Conservation (phyloP, 2,113 vertebrate species). For the Syngnathoides biaculeatus region DNA sequence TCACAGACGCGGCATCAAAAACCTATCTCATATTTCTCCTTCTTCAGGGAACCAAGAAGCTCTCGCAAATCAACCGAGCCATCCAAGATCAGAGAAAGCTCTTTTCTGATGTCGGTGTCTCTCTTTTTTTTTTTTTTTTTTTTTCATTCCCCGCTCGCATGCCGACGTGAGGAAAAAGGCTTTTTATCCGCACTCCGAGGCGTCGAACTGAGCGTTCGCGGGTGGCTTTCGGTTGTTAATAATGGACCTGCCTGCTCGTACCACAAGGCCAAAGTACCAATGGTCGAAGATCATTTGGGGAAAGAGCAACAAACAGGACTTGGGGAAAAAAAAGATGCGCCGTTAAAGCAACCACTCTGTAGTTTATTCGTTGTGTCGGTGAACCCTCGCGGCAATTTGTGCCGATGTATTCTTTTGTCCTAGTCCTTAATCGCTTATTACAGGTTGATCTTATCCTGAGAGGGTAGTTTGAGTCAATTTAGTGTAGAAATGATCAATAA, state of each 20-base stretch:
- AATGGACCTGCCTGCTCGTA: neutral
- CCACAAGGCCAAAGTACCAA: too few relatives aligned
- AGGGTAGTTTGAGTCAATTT: slow-evolving; percentile 18
- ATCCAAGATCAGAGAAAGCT: slow-evolving; percentile 40
- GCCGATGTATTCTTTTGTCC: slow-evolving; percentile 50
- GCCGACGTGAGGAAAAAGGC: slow-evolving; percentile 26
- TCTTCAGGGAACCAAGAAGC: slow-evolving; percentile 28
- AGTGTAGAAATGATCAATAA: slow-evolving; percentile 41
- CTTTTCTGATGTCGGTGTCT: slow-evolving; percentile 19
- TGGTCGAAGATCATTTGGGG: slow-evolving; percentile 28
- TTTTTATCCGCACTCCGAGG: slow-evolving; percentile 44
- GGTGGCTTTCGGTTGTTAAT: neutral
- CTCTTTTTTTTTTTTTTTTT: slow-evolving; percentile 4
- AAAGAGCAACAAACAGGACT: slow-evolving; percentile 33
- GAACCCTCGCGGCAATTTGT: slow-evolving; percentile 51
- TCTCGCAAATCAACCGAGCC: slow-evolving; percentile 41
- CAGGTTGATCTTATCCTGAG: slow-evolving; percentile 50
- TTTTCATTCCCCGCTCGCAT: neutral
- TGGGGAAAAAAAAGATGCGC: slow-evolving; percentile 34
- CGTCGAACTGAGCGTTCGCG: slow-evolving; percentile 36
- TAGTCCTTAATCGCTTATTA: slow-evolving; percentile 64
- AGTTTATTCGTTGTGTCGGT: slow-evolving; percentile 55
- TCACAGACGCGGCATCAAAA: slow-evolving; percentile 33
- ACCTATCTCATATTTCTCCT: slow-evolving; percentile 16
- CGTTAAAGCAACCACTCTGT: slow-evolving; percentile 51